phyloP scores from a whole-genome alignment of 2,888 invertebrate genomes.

The Thyatira batis region DNA sequence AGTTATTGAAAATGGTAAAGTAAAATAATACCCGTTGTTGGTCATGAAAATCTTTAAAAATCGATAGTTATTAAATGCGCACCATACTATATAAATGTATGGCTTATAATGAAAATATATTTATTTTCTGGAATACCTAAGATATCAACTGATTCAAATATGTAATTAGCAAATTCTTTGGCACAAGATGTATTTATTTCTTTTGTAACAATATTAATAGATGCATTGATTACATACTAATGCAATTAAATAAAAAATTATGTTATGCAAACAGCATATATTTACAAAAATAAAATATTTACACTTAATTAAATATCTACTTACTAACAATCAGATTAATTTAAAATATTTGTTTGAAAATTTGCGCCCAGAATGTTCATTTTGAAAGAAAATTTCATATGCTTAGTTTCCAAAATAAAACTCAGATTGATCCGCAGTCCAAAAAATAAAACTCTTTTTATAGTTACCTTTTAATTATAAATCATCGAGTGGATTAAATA shows the following conservation, averaged over 20 bases:
- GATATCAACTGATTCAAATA: conserved; percentile 8
- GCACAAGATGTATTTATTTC: conserved; percentile 30
- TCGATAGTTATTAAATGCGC: neutral
- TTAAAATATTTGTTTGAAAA: neutral
- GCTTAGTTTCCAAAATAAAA: too few relatives aligned
- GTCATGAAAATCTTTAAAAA: conserved; percentile 22
- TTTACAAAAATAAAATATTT: conserved; percentile 1
- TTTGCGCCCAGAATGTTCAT: too few relatives aligned
- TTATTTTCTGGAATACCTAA: conserved; percentile 14
- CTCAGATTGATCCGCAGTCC: too few relatives aligned
- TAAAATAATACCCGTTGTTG: conserved; percentile 45
- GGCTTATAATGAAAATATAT: conserved; percentile 17
- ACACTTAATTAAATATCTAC: neutral
- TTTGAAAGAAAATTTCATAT: too few relatives aligned
- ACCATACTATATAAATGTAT: conserved; percentile 15
- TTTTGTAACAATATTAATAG: neutral
- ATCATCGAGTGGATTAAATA: too few relatives aligned
- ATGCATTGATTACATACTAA: neutral
- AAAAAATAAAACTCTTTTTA: too few relatives aligned
- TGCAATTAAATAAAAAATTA: neutral
- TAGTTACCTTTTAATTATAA: too few relatives aligned
- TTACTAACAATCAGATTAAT: neutral
- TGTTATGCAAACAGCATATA: neutral
- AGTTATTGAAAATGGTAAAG: conserved; percentile 25
- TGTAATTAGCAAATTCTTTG: conserved; percentile 35